Base-by-base conservation (phyloP, 2,797 vertebrate genomes). In the Liparis tanakae region DNA sequence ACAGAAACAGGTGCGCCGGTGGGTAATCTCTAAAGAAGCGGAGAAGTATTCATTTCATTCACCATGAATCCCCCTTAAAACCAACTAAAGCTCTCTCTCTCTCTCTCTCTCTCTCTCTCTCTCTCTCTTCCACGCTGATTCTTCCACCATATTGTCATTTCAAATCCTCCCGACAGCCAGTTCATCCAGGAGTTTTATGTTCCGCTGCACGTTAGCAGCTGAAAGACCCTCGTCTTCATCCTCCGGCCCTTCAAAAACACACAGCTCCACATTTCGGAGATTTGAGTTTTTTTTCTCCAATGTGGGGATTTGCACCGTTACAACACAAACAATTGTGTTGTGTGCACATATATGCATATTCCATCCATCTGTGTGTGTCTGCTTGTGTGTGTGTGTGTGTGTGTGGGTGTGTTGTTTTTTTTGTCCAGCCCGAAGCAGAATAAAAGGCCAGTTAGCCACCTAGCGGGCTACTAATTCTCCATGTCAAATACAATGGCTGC, bases 401-500 rank as follows among this genome's bases (percentile, higher is more conserved):
- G 48, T 50, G n/a, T 51, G 48, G 74, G 69, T 34, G 7, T 1
- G 73, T 41, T 67, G 20, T 9, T 65, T 77, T 71, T 86, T 84
- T 70, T 87, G 87, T 90, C 81, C 83, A 72, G 79, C 87, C 78
- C 75, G 7, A 9, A 83, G 78, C 85, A 80, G 91, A 90, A 92
- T 88, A 91, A 94, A 94, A 91, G 91, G 90, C 92, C 91, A 94
- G 92, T 89, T 94, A 90, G 91, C 93, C 92, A 92, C 94, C 93
- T 94, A 94, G 92, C 93, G 88, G 91, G 93, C 90, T 89, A 82
- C 94, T 95, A 94, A 94, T 89, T 86, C 92, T 91, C 92, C 91
- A 92, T 93, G 92, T 91, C 94, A 94, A 94, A 95, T 95, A 97
- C 95, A 97, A 96, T 95, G 89, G 92, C 87, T 83, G 87, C 95